Base-by-base conservation (phyloP, 2,888 invertebrate genomes). In the Mamestra brassicae region DNA sequence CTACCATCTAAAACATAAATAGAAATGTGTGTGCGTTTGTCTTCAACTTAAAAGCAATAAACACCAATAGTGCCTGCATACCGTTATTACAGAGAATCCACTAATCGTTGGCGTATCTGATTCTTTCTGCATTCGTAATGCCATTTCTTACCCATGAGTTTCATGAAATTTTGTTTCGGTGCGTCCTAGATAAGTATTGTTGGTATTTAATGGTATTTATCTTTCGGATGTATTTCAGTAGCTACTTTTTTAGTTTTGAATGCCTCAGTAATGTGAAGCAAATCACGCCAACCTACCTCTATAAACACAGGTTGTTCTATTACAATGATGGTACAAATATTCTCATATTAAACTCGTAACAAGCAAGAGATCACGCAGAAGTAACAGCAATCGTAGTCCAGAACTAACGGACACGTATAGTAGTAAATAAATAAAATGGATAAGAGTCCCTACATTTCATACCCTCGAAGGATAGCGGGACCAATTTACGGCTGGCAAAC, bases 401-500 rank as follows among this genome's bases (percentile, higher is more conserved):
- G 52, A 63, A 58, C 66, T 80, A 85, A 68, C 77, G 69, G 84
- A 13, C 63, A 74, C 26, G 63, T 64, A 15, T 36, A 62, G 42
- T 71, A 73, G 83, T 81, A 76, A 87, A 83, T 79, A 85, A 83
- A 87, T 85, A 82, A 84, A 76, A 83, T 84, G 78, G 82, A 81
- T 76, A 83, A 81, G 78, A 83, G 81, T 85, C 83, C 85, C 85
- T 85, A 78, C 78, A 81, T 78, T 85, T 84, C 80, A 86, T 85
- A 87, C 87, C 84, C 84, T 85, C 79, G 60, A 83, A 83, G 76
- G 85, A 88, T 87, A 87, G 88, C 86, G 83, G 86, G 89, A 88
- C 74, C 90, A 90, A 90, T 91, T 91, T 90, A 88, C 88, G 85
- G 85, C 84, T 85, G 83, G 80, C 65, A 86, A 90, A 90, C 89